phyloP scores from a whole-genome alignment of 30 jellyfish, hydroid and myxozoan genomes.

The Cassiopea andromeda region DNA sequence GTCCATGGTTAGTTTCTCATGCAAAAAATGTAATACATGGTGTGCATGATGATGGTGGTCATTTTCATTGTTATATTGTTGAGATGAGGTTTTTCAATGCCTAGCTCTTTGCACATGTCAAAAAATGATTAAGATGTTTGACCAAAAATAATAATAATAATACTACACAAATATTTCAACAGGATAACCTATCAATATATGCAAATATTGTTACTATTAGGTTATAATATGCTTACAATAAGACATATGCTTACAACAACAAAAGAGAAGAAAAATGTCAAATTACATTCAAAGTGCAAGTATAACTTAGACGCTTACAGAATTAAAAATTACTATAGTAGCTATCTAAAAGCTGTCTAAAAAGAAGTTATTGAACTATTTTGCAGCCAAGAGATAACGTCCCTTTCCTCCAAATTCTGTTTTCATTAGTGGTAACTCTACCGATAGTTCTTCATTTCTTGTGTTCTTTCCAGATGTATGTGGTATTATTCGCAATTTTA shows the following conservation, averaged over 20 bases:
- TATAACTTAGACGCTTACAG: conserved; percentile 45
- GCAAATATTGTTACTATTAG: conserved; percentile 29
- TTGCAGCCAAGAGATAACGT: conserved; percentile 55
- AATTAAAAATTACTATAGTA: conserved; percentile 35
- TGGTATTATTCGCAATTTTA: too few relatives aligned
- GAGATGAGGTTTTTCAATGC: too few relatives aligned
- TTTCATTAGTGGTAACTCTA: conserved; percentile 50
- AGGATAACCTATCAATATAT: background rate
- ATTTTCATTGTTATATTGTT: too few relatives aligned
- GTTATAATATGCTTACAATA: background rate
- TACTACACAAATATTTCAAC: background rate
- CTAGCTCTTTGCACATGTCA: too few relatives aligned
- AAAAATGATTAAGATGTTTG: too few relatives aligned
- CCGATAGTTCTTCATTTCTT: conserved; percentile 41
- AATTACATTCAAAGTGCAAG: background rate
- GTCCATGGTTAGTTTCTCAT: too few relatives aligned
- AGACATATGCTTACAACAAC: background rate
- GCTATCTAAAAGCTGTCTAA: conserved; percentile 54
- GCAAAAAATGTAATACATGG: too few relatives aligned
- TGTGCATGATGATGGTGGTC: too few relatives aligned
- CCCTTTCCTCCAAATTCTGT: conserved; percentile 60
- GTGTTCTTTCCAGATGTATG: conserved; percentile 45
- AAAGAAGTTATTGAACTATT: background rate
- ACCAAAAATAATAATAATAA: too few relatives aligned
- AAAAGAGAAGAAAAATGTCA: background rate